Conservation (phyloP, 1,140 invertebrate species). For the Caenorhabditis inopinata region DNA sequence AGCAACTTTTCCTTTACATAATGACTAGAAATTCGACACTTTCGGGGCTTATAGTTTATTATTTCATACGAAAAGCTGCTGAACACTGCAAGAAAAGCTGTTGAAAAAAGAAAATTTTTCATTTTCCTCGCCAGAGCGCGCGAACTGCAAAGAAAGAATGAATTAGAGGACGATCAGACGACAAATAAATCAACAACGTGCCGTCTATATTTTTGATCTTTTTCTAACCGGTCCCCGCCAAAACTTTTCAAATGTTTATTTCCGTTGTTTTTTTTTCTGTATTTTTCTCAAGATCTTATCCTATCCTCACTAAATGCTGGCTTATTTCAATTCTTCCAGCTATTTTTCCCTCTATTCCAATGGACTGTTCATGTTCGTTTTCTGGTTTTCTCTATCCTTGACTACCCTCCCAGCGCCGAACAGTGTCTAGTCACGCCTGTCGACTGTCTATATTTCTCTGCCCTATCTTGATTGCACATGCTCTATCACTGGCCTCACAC, state of each 20-base stretch:
- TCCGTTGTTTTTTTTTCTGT: neutral
- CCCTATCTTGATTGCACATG: neutral
- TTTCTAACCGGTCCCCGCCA: neutral
- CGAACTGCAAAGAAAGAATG: neutral
- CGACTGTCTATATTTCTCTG: neutral
- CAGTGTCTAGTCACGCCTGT: neutral
- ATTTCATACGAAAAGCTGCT: too few species aligned
- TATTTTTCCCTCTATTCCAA: neutral
- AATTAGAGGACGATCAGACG: neutral
- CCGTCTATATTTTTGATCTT: neutral
- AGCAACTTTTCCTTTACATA: too few species aligned
- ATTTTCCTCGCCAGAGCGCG: neutral
- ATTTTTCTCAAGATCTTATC: neutral
- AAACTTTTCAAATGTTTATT: neutral
- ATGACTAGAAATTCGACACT: too few species aligned
- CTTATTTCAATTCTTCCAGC: neutral
- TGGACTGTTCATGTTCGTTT: slow-evolving; percentile 3
- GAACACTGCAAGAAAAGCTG: neutral
- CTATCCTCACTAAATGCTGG: neutral
- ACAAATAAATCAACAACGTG: slow-evolving; percentile 19
- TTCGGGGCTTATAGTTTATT: too few species aligned
- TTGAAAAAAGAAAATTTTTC: too few species aligned
- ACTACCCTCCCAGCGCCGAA: neutral
- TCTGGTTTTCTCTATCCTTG: slow-evolving; percentile 6
- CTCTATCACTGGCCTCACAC: neutral